Conservation (phyloP, 1,140 invertebrate genomes). For the Asobara japonica region DNA sequence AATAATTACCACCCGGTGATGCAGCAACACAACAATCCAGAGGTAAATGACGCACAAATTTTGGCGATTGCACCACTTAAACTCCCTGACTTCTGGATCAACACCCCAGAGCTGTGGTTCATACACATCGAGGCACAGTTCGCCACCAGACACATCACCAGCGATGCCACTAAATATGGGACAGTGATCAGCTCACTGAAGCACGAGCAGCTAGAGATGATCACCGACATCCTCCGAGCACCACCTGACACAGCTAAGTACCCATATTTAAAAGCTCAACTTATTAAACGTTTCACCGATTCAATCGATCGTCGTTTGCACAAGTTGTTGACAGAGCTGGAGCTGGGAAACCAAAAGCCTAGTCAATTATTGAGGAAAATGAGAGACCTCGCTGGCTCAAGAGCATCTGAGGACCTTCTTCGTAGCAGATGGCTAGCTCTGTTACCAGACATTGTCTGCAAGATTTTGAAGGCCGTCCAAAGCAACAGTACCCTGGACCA, state of each 20-base stretch:
- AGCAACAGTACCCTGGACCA: neutral
- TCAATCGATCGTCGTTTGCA: conserved; percentile 23
- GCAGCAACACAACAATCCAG: too few species aligned
- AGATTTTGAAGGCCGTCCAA: too few species aligned
- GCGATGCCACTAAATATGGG: conserved; percentile 38
- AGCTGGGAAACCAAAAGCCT: conserved; percentile 39
- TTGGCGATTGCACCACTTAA: conserved; percentile 2
- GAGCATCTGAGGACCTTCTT: too few species aligned
- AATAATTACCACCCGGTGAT: too few species aligned
- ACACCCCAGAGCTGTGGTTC: conserved; percentile 47
- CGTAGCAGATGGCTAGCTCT: too few species aligned
- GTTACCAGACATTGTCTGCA: too few species aligned
- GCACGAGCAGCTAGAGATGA: neutral
- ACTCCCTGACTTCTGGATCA: conserved; percentile 44
- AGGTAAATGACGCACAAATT: neutral
- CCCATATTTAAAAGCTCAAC: conserved; percentile 18
- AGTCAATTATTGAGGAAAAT: conserved; percentile 4
- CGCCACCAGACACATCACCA: conserved; percentile 10
- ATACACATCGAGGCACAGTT: conserved; percentile 48
- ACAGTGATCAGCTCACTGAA: conserved; percentile 30
- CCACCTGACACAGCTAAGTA: conserved; percentile 36
- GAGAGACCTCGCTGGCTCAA: neutral
- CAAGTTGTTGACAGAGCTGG: neutral
- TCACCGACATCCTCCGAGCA: conserved; percentile 23
- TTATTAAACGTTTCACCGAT: conserved; percentile 22